Conservation (phyloP, 2,113 vertebrate genomes). For the Cynoglossus semilaevis region DNA sequence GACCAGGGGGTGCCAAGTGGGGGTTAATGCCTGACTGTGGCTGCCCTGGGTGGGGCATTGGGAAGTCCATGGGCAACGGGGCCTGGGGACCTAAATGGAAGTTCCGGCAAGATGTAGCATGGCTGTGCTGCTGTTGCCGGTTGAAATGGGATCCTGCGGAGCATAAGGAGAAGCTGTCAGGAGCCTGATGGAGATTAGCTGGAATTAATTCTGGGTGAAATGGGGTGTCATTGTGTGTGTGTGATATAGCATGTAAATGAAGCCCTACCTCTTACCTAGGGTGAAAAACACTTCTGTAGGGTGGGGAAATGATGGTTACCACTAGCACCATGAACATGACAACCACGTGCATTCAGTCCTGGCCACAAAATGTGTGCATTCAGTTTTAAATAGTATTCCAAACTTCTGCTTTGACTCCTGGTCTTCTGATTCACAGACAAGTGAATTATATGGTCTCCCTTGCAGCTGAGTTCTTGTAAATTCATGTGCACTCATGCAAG, state of each 20-base stretch:
- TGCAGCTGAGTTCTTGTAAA: slow-evolving; percentile 34
- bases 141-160: slow-evolving; percentile 96
- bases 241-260: slow-evolving; percentile 70
- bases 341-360: slow-evolving; percentile 47
- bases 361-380: too few relatives aligned
- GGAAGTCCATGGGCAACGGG: slow-evolving; percentile 89
- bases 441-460: slow-evolving; percentile 36
- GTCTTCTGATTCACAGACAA: slow-evolving; percentile 69
- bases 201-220: slow-evolving; percentile 73
- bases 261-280: slow-evolving; percentile 76
- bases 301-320: slow-evolving; percentile 72
- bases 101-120: slow-evolving; percentile 99
- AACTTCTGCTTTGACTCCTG: slow-evolving; percentile 56
- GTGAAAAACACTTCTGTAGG: slow-evolving; percentile 73
- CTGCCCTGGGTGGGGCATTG: slow-evolving; percentile 87
- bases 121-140: slow-evolving; percentile 92
- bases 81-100: slow-evolving; percentile 97
- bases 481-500: too few relatives aligned
- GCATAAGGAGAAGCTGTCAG: slow-evolving; percentile 70
- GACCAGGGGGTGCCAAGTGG: slow-evolving; percentile 86
- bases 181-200: slow-evolving; percentile 48
- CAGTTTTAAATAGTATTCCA: slow-evolving; percentile 49
- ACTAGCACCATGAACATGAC: slow-evolving; percentile 69
- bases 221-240: slow-evolving; percentile 57
- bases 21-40: slow-evolving; percentile 91